These are phyloP conservation scores for Leucopternis melanops DNA, from an alignment of 2,113 vertebrate genomes.

Conservation along the genomic window DNA sequence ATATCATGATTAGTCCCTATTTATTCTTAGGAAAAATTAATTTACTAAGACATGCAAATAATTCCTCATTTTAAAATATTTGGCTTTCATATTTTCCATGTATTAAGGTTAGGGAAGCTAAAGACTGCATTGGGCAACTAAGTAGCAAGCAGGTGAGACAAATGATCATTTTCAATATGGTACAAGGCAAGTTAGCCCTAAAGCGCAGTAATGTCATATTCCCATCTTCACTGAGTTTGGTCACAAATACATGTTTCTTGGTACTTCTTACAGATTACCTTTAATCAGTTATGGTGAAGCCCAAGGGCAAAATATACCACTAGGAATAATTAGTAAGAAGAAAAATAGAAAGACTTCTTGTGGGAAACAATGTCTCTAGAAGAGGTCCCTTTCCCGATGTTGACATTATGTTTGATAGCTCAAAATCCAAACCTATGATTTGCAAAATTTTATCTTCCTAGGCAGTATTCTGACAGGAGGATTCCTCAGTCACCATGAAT, in stretches of 20 bases:
- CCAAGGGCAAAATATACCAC: not conserved
- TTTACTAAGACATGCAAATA: not conserved
- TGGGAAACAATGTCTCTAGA: not conserved
- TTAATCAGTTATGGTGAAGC: not conserved
- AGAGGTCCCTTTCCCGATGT: not conserved
- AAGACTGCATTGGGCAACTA: not conserved
- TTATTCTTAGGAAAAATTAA: not conserved
- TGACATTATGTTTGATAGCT: not conserved
- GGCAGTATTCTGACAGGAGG: not conserved
- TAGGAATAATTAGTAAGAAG: not conserved
- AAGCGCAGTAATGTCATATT: not conserved
- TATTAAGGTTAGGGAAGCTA: not conserved
- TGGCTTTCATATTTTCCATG: not conserved
- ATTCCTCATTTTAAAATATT: not conserved
- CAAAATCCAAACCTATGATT: not conserved
- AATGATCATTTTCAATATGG: fast-evolving
- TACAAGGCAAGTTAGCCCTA: not conserved
- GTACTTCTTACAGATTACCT: not conserved
- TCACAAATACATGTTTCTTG: not conserved
- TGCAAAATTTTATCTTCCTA: not conserved
- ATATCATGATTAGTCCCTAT: not conserved
- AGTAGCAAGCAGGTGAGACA: not conserved
- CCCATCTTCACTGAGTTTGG: not conserved
- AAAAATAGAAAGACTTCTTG: not conserved
- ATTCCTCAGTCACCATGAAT: not conserved